These are phyloP conservation scores for Platypus cylindrus DNA, from an alignment of 2,888 invertebrate genomes.

Conservation along the genomic window DNA sequence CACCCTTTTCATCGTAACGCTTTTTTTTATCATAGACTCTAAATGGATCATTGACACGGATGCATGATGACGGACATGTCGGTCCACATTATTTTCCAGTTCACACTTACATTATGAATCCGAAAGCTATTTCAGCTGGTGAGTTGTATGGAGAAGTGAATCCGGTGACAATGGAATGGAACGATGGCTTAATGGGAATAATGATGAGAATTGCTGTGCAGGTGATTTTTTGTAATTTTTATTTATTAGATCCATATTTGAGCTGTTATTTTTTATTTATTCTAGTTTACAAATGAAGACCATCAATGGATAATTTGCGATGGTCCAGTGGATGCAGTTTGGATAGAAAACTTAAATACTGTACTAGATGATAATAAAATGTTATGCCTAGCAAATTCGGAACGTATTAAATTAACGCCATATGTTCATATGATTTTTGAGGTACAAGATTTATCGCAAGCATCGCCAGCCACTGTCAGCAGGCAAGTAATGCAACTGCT, in stretches of 20 bases:
- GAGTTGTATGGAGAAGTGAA: constrained; percentile 83
- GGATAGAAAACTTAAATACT: constrained; percentile 91
- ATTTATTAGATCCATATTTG: neutral
- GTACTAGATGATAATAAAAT: constrained; percentile 89
- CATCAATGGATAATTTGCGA: constrained; percentile 90
- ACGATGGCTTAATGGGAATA: constrained; percentile 71
- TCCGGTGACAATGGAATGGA: constrained; percentile 76
- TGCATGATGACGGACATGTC: constrained; percentile 46
- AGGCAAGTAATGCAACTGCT: constrained; percentile 26
- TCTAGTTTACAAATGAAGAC: constrained; percentile 38
- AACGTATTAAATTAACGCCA: constrained; percentile 76
- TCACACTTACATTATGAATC: constrained; percentile 69
- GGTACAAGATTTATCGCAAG: constrained; percentile 73
- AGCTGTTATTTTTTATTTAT: constrained; percentile 1
- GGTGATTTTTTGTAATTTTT: constrained; percentile 26
- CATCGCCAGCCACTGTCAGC: constrained; percentile 83
- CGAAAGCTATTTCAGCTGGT: constrained; percentile 77
- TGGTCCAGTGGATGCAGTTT: constrained; percentile 84
- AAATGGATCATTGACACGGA: constrained; percentile 52
- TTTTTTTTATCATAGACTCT: constrained; percentile 43
- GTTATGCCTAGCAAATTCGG: constrained; percentile 83
- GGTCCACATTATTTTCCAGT: constrained; percentile 59
- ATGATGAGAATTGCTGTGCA: constrained; percentile 48
- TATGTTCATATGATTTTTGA: constrained; percentile 86
- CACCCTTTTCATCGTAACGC: too few species aligned